Evolutionary conservation across 2,113 vertebrate species (phyloP), one percentile per base, ranked within the genome.

Genomic region (Camelus dromedarius): DNA sequence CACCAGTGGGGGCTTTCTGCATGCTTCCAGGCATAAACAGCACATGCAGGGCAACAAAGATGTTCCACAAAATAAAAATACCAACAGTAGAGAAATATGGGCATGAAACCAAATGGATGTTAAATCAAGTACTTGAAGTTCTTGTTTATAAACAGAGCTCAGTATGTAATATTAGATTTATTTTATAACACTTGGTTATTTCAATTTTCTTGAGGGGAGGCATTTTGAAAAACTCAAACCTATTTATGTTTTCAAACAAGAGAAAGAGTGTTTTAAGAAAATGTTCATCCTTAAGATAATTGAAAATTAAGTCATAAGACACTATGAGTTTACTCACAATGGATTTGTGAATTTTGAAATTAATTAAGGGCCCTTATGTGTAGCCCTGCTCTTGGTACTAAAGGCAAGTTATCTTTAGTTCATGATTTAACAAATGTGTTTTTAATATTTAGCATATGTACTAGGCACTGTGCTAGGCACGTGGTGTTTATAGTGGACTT

Each of bases 1-100:
- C 22, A 50, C 50, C 58, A 62, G 24, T 67, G 76, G 32, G 42
- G 82, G 26, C 22, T 83, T 64, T 50, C 30, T 56, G 22, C 19
- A 24, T 12, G 28, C 58, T 95, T 87, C 69, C 42, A 67, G 89
- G 54, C 12, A 90, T 46, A 89, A 96, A 77, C 38, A 95, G n/a
- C 11, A 30, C 62, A 76, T 16, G 16, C 56, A 67, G 58, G 35
- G 5, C 1, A 72, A 26, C 76, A 69, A 77, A 91, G 69, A 91
- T 58, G 5, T 66, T 70, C 35, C 50, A 56, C 2, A 18, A 70
- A 92, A 96, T 50, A 42, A 75, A 90, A 92, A 56, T 42, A 54
- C 2, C 16, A 64, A 46, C 9, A 48, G n/a, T 15, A 95, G n/a
- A 35, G 26, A 89, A 83, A 62, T 50, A 76, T 16, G 28, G 6